These are phyloP conservation scores for Amblyjoppa fuscipennis DNA, from an alignment of 2,888 invertebrate genomes.

Conservation along the genomic window DNA sequence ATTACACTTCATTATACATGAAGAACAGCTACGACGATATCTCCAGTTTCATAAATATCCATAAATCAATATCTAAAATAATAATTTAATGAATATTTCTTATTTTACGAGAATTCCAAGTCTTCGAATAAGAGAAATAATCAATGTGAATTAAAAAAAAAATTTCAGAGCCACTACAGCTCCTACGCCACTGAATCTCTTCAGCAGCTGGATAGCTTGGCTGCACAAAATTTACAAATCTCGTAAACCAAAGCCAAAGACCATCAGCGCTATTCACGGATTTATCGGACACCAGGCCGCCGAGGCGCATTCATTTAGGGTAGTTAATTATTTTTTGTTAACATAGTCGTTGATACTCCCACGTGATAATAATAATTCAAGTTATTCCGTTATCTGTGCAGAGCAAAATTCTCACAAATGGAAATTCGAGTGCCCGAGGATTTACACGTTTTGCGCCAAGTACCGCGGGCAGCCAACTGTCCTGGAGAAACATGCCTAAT, in stretches of 20 bases:
- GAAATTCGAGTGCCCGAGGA: constrained; percentile 69
- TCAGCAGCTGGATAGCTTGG: constrained; percentile 87
- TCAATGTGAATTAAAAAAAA: not conserved
- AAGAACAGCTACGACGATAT: not conserved
- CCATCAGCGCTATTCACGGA: constrained; percentile 74
- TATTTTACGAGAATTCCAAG: not conserved
- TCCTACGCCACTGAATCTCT: constrained; percentile 90
- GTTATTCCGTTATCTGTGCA: constrained; percentile 51
- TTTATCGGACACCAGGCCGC: constrained; percentile 65
- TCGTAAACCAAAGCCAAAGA: constrained; percentile 81
- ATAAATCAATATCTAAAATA: not conserved
- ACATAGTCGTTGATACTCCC: not conserved
- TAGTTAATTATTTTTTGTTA: constrained; percentile 46
- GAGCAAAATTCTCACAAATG: constrained; percentile 81
- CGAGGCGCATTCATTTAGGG: constrained; percentile 67
- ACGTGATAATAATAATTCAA: not conserved
- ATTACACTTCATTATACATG: not conserved
- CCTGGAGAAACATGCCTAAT: constrained; percentile 78
- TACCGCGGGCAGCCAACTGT: constrained; percentile 82
- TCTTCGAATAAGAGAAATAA: not conserved
- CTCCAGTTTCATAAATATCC: not conserved
- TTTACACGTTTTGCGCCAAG: constrained; percentile 79
- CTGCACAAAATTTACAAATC: constrained; percentile 84
- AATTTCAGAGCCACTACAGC: constrained; percentile 87
- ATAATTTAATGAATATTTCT: not conserved